phyloP scores from a whole-genome alignment of 2,113 vertebrate species.

The Parus major region DNA sequence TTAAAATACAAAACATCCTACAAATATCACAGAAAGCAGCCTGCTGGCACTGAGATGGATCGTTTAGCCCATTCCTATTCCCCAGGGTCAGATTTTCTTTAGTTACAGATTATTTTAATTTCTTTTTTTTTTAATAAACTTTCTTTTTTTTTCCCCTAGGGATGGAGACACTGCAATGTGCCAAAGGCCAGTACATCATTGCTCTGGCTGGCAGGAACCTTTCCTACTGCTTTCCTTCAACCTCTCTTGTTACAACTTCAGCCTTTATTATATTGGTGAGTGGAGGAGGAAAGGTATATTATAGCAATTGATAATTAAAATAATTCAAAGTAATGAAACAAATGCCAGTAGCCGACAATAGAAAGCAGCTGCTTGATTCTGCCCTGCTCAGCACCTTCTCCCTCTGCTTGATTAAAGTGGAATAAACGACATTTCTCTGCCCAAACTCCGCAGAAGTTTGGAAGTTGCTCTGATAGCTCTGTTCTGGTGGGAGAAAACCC shows the following conservation, averaged over 20 bases:
- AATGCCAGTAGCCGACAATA: not conserved
- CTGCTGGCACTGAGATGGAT: not conserved
- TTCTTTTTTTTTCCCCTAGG: not conserved
- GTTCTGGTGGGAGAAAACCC: rapidly evolving
- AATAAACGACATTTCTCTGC: not conserved
- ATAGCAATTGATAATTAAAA: not conserved
- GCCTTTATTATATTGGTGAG: not conserved
- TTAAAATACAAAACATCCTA: not conserved
- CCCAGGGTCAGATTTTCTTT: not conserved
- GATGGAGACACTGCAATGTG: rapidly evolving
- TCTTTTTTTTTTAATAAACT: not conserved
- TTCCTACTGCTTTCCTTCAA: not conserved
- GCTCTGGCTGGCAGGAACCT: not conserved
- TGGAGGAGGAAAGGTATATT: not conserved
- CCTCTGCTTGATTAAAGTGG: rapidly evolving
- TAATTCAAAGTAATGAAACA: not conserved
- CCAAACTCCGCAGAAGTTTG: rapidly evolving
- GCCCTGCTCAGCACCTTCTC: not conserved
- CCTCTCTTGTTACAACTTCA: not conserved
- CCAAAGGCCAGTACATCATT: rapidly evolving
- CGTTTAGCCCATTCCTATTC: not conserved
- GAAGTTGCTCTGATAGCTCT: rapidly evolving
- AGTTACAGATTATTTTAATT: not conserved
- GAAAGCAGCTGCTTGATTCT: not conserved
- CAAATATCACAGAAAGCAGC: not conserved